Base-by-base conservation (phyloP, 2,797 vertebrate species). In the Nannoperca obscura region DNA sequence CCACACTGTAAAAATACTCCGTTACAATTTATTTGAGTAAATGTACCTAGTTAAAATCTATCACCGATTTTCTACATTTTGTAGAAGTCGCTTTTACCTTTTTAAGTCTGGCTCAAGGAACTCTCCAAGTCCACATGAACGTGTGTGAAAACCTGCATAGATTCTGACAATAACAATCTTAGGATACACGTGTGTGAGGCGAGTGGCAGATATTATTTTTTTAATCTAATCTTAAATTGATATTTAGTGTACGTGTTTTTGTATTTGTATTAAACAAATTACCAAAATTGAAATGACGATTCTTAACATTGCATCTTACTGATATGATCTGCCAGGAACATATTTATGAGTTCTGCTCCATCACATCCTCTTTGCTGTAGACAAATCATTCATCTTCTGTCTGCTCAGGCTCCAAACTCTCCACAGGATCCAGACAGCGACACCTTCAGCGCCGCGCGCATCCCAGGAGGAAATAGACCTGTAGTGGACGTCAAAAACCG, bases 401-500 rank as follows among this genome's bases (percentile, higher is more conserved):
- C 44, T 67, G 5, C 78, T 78, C 84, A 95, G 94, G 93, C 24
- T 75, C 88, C 65, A 94, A 90, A 84, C 68, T 92, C 10, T 86
- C 91, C 3, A 17, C 88, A 0, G 84, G 85, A 73, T 60, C 91
- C 81, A 93, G 94, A 60, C 91, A 86, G 65, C 90, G 85, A 74
- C 84, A 89, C 24, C 54, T 86, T 22, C 91, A 90, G 66, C 88
- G 94, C 3, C 92, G 94, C 2, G 20, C 83, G 19, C 88, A 90
- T 58, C 32, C 90, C n/a, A 91, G 93, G 65, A 92, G 92, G 72
- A 94, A 93, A 81, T 95, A 93, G 82, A 85, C n/a, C 1, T 17
- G 8, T 0, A 22, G 20, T 3, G 20, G 27, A 64, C 70, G 50
- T 71, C 11, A 30, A 42, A 34, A 46, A 55, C 7, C 0, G 2